A percentile compares a stretch with the other conserved stretches of the same genome.
Evolutionary conservation across 2,888 invertebrate genomes (phyloP).

Genomic region (Lithosia quadra): DNA sequence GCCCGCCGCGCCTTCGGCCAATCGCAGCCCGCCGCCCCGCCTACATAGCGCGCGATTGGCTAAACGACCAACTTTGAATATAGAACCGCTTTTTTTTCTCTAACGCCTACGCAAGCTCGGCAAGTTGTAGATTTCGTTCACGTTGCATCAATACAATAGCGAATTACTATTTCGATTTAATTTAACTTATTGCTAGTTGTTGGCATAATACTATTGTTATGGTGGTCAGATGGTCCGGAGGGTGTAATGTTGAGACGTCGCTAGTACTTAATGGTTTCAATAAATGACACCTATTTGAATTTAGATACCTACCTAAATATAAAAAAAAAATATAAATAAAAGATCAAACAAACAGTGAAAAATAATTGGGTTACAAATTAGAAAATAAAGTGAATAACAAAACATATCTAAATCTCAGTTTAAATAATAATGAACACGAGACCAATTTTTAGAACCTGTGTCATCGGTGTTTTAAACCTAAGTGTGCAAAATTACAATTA

Average conservation of each 20-base stretch:
- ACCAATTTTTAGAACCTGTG: too few species aligned
- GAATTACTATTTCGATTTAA: slow-evolving; percentile 39
- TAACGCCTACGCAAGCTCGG: slow-evolving; percentile 82
- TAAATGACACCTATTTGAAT: too few species aligned
- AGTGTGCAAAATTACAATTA: too few species aligned
- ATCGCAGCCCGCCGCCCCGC: slow-evolving; percentile 77
- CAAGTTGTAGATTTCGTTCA: slow-evolving; percentile 55
- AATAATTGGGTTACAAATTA: too few species aligned
- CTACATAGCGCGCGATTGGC: slow-evolving; percentile 81
- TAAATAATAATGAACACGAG: too few species aligned
- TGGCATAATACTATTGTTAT: slow-evolving; percentile 35
- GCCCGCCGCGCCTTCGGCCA: slow-evolving; percentile 65
- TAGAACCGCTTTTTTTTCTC: slow-evolving; percentile 84
- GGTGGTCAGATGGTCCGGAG: too few species aligned
- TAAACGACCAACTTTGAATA: slow-evolving; percentile 81
- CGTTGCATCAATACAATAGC: slow-evolving; percentile 51
- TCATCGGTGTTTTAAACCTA: too few species aligned
- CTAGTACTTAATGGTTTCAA: slow-evolving; percentile 4
- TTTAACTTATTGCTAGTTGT: slow-evolving; percentile 34
- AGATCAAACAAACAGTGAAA: neutral
- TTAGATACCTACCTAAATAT: neutral
- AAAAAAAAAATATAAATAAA: neutral
- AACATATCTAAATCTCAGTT: too few species aligned
- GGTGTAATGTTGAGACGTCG: slow-evolving; percentile 16
- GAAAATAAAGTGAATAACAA: too few species aligned